Percentiles rank a stretch among this genome's conserved stretches.
Evolutionary conservation across 2,888 invertebrate genomes (phyloP).

Genomic region (Argyresthia albistria): DNA sequence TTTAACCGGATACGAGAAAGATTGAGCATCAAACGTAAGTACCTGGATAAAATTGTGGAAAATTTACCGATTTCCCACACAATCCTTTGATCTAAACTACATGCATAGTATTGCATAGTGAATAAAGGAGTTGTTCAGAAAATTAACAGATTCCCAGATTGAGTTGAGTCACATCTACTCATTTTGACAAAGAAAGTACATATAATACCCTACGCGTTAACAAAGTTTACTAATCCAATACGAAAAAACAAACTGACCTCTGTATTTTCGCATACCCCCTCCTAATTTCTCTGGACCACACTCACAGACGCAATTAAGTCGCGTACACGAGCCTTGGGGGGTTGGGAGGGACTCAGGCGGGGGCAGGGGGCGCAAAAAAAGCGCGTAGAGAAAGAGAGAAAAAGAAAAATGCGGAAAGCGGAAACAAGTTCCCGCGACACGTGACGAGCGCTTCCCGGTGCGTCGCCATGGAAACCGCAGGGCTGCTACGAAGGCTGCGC

Average conservation of each 20-base stretch:
- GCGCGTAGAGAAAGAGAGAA: slow-evolving; percentile 41
- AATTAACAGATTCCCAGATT: too few species aligned
- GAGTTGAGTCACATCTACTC: too few species aligned
- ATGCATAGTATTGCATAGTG: too few species aligned
- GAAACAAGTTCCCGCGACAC: slow-evolving; percentile 66
- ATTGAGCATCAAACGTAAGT: too few species aligned
- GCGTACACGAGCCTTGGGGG: slow-evolving; percentile 59
- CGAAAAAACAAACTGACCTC: slow-evolving; percentile 5
- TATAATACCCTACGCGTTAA: slow-evolving; percentile 5
- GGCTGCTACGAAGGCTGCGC: slow-evolving; percentile 14
- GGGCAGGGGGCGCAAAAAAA: slow-evolving; percentile 38
- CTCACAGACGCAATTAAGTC: slow-evolving; percentile 73
- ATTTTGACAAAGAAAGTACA: too few species aligned
- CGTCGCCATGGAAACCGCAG: slow-evolving; percentile 50
- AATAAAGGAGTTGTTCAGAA: too few species aligned
- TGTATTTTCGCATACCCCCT: slow-evolving; percentile 36
- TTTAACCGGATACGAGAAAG: too few species aligned
- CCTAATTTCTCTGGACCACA: slow-evolving; percentile 71
- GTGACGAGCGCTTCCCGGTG: slow-evolving; percentile 67
- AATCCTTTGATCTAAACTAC: too few species aligned
- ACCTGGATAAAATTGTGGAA: too few species aligned
- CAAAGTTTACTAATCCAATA: too few species aligned
- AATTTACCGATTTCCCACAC: too few species aligned
- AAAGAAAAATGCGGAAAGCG: slow-evolving; percentile 62
- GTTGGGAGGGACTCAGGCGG: slow-evolving; percentile 14